Evolutionary conservation across 2,888 invertebrate species (phyloP).

Genomic region (Zele albiditarsus): DNA sequence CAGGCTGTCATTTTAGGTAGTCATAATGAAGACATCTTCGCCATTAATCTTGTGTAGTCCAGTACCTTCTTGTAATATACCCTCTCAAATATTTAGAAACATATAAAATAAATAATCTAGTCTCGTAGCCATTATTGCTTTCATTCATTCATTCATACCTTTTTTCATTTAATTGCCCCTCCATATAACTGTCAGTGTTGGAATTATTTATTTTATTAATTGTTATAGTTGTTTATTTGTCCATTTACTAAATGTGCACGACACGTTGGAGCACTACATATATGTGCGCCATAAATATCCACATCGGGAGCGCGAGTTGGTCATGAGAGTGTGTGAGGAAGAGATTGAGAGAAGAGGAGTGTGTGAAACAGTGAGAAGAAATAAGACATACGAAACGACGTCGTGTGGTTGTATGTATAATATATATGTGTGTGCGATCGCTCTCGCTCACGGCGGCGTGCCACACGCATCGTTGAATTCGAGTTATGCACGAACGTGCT

Average conservation of each 20-base stretch:
- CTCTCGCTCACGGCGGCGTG: conserved; percentile 39
- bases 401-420: neutral
- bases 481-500: conserved; percentile 68
- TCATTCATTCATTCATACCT: too few species aligned
- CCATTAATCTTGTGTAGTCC: conserved; percentile 21
- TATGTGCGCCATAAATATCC: conserved; percentile 53
- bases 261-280: conserved; percentile 44
- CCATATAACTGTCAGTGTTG: neutral
- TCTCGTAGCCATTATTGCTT: too few species aligned
- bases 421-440: neutral
- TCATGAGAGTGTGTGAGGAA: neutral
- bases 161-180: too few species aligned
- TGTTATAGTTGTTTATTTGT: neutral
- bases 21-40: conserved; percentile 34
- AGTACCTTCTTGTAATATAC: neutral
- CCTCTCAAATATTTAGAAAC: too few species aligned
- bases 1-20: conserved; percentile 21
- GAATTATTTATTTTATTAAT: neutral
- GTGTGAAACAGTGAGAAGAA: neutral
- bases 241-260: neutral
- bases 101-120: too few species aligned
- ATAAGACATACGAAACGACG: neutral
- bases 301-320: conserved; percentile 34
- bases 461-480: conserved; percentile 65
- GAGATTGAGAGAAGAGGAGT: neutral